A percentile compares a stretch with the other conserved stretches of the same genome.
Evolutionary conservation across 2,797 vertebrate species (phyloP).

Genomic region (Galagoides demidoff): DNA sequence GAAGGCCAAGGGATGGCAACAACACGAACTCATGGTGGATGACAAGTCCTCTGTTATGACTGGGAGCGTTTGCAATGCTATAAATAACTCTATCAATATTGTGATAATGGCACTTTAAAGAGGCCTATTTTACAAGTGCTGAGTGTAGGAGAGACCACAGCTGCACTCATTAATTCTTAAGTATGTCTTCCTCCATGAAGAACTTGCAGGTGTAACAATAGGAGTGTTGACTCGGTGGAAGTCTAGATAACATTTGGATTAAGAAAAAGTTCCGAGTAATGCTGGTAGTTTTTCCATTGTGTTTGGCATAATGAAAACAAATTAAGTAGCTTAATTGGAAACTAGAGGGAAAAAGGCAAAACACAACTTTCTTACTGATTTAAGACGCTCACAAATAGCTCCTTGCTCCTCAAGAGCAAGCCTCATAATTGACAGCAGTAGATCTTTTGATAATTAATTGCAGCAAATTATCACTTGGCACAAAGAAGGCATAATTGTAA

Average conservation of each 20-base stretch:
- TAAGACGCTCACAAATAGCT: conserved; percentile 84
- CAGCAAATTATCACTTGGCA: conserved; percentile 92
- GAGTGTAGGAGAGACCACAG: conserved; percentile 88
- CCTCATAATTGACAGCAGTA: conserved; percentile 89
- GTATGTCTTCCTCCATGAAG: conserved; percentile 83
- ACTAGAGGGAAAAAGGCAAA: conserved; percentile 83
- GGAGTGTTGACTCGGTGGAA: conserved; percentile 85
- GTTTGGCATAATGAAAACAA: conserved; percentile 88
- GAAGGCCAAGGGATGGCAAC: conserved; percentile 89
- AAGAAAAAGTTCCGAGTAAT: conserved; percentile 86
- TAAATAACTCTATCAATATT: conserved; percentile 93
- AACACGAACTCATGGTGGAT: conserved; percentile 83
- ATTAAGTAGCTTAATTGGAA: conserved; percentile 89
- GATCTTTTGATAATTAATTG: conserved; percentile 91
- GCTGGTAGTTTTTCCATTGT: conserved; percentile 88
- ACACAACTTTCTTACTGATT: conserved; percentile 86
- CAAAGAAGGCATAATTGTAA: conserved; percentile 90
- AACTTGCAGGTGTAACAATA: conserved; percentile 90
- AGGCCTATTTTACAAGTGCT: conserved; percentile 90
- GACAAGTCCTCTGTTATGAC: conserved; percentile 90
- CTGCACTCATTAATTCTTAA: conserved; percentile 91
- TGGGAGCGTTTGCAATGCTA: conserved; percentile 88
- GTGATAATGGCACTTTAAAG: conserved; percentile 92
- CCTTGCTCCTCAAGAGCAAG: conserved; percentile 84
- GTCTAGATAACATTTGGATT: conserved; percentile 86